phyloP scores from a whole-genome alignment of 37 sponge, comb jelly and placozoan genomes.

The Beroe forskalii region DNA sequence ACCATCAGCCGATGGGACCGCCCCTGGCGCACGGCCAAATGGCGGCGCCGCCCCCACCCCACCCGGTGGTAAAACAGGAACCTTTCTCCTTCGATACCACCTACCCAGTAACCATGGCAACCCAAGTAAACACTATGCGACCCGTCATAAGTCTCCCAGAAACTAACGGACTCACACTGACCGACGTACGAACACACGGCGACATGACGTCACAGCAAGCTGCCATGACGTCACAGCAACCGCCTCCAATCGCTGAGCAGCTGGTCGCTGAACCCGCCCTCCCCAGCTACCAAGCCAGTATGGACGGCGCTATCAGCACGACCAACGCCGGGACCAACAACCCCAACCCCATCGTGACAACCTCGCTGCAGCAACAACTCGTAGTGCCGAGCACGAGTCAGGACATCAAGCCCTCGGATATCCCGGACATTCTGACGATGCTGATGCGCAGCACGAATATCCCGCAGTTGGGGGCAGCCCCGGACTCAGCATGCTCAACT shows the following conservation, averaged over 20 bases:
- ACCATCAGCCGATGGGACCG: background rate
- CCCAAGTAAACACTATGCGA: constrained; percentile 39
- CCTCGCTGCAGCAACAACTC: background rate
- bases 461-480: constrained; percentile 25
- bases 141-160: constrained; percentile 47
- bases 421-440: constrained; percentile 36
- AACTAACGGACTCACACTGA: background rate
- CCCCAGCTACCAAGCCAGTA: constrained; percentile 40
- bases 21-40: background rate
- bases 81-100: background rate
- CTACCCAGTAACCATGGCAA: constrained; percentile 34
- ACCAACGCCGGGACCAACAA: background rate
- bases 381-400: background rate
- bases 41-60: constrained; percentile 6
- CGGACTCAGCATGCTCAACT: constrained; percentile 46
- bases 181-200: too few species aligned
- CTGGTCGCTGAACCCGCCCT: background rate
- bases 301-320: background rate
- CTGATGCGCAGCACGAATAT: constrained; percentile 38
- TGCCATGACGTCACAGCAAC: background rate
- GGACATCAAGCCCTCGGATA: constrained; percentile 52
- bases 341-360: background rate
- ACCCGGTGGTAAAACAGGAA: constrained; percentile 10
- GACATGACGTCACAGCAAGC: background rate
- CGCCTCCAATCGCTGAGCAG: background rate